phyloP scores from a whole-genome alignment of 2,113 vertebrate genomes.

The Uria lomvia region DNA sequence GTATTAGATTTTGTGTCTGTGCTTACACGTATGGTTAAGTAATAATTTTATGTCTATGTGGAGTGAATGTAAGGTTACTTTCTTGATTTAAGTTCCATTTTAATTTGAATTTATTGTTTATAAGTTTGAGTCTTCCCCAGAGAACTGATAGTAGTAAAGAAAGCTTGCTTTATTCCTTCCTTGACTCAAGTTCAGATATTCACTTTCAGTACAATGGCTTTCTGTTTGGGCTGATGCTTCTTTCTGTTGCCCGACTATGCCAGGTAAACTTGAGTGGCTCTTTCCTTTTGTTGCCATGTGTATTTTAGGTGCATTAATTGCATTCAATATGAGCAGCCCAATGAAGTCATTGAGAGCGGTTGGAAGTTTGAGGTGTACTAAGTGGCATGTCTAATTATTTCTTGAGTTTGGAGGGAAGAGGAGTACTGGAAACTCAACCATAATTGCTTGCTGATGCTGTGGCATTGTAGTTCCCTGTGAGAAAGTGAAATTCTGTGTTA shows the following conservation, averaged over 20 bases:
- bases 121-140: not conserved
- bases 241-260: constrained; percentile 89
- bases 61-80: not conserved
- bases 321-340: not conserved
- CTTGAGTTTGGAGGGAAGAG: not conserved
- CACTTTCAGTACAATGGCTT: constrained; percentile 99
- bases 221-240: constrained; percentile 89
- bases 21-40: not conserved
- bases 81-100: not conserved
- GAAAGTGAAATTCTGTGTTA: not conserved
- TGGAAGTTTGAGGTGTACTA: not conserved
- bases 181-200: constrained; percentile 82
- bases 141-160: not conserved
- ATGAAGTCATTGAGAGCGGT: not conserved
- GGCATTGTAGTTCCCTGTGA: not conserved
- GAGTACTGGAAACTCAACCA: not conserved
- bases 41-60: not conserved
- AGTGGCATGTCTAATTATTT: not conserved
- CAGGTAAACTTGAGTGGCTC: constrained; percentile 78
- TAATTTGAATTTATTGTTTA: not conserved
- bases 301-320: not conserved
- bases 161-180: not conserved
- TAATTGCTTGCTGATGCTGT: not conserved
- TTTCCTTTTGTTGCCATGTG: fast-evolving
- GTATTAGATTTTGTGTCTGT: not conserved